Base-by-base conservation (phyloP, 1,140 invertebrate genomes). In the Delia radicum region DNA sequence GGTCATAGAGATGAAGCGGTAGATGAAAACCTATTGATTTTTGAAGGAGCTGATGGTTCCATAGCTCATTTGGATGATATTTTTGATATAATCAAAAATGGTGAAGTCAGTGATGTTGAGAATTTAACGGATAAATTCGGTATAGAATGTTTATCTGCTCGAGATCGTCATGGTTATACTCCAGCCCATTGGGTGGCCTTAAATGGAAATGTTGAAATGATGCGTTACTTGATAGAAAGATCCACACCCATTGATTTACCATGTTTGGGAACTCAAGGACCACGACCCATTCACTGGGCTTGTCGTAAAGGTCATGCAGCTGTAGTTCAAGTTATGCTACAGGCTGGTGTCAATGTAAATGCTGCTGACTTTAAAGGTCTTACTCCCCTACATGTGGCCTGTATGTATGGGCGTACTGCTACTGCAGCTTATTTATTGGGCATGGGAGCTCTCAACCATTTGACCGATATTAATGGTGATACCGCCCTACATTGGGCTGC, bases 401-500 rank as follows among this genome's bases (percentile, higher is more conserved):
- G 94, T 79, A 96, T 97, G 93, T 97, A 96, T 87, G 95, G 95
- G 8, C 91, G 95, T 84, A 94, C 94, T 26, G 94, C 94, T 24
- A 94, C 95, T 0, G 94, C 95, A 0, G 94, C 94, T 0, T 97
- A 94, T 87, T 87, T 98, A 0, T 89, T 98, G 63, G 95, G 95
- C 10, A 95, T 94, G 90, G 94, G 93, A 28, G 95, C 93, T 13
- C 87, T 94, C 0, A 92, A 95, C 76, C 92, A 95, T 81, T 86
- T 96, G 3, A 93, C 94, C 6, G 95, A 98, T 81, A 95, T 95
- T 78, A 96, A 97, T 84, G 95, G 96, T 0, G 95, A 98, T 79
- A 96, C 94, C 4, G 95, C 95, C 0, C 87, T 97, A 5, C 95
- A 98, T 80, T 98, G 96, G 96, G 95, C 95, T 0, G 94, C 84